Evolutionary conservation across 1,140 invertebrate species (phyloP), one percentile per base, ranked within the genome.

Genomic region (Pseudomyrmex sp.): DNA sequence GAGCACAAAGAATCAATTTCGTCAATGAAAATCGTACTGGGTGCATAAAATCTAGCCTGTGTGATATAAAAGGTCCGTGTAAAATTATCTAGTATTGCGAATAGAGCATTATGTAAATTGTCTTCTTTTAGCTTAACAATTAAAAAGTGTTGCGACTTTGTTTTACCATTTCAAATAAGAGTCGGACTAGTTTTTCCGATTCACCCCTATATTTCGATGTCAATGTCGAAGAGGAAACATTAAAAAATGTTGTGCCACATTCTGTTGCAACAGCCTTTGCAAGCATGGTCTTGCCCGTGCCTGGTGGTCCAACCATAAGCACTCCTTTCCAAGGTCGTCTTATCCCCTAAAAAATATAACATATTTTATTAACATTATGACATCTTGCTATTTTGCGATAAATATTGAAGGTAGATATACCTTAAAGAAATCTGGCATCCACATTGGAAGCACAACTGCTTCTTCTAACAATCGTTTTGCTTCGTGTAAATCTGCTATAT

Each of bases 201-300:
- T 99, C 99, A 15, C 99, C 99, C 73, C 99, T 96, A 94, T 99
- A 99, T 95, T 99, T 99, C 44, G 98, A 99, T 2, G 98, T 99
- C 46, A 99, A 95, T 0, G 98, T 99, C 1, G 99, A 99, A 0
- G 98, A 99, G 18, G 98, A 99, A 5, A 99, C 98, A 95, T 99
- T 99, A 93, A 99, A 99, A 95, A 99, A 99, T 1, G 99, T 99
- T 65, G 99, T 99, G 23, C 98, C 98, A 95, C 99, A 99, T 95
- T 99, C 99, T 0, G 99, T 99, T 20, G 99, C 99, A 3, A 99
- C 99, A 9, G 99, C 99, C 95, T 99, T 99, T 18, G 99, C 99
- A 62, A 99, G 95, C 97, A 99, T 98, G 0, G 99, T 99, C 96
- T 99, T 99, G 13, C 99, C 99, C 2, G 99, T 99, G 59, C 99